Percentiles rank a stretch among this genome's conserved stretches.
Conservation (phyloP, 1,140 invertebrate species). For the Maconellicoccus hirsutus region DNA sequence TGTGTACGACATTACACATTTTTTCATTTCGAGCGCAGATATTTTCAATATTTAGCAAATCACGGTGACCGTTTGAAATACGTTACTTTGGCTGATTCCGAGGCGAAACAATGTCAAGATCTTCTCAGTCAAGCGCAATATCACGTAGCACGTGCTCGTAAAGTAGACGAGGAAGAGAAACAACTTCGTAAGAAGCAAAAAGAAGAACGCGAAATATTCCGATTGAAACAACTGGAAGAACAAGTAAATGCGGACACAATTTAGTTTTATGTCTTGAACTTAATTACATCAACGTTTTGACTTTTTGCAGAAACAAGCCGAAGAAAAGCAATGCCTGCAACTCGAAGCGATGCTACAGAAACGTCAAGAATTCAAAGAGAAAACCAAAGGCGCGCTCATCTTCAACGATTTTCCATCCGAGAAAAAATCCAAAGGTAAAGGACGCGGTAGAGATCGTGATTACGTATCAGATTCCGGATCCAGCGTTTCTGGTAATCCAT, state of each 20-base stretch:
- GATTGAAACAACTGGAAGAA: slow-evolving; percentile 52
- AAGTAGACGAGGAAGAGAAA: slow-evolving; percentile 87
- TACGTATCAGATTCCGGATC: slow-evolving; percentile 53
- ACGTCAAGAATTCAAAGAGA: slow-evolving; percentile 88
- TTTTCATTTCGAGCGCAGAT: slow-evolving; percentile 43
- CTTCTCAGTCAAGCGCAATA: slow-evolving; percentile 90
- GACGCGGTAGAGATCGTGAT: slow-evolving; percentile 44
- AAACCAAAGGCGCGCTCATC: slow-evolving; percentile 80
- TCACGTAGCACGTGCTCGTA: slow-evolving; percentile 80
- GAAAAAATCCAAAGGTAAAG: slow-evolving; percentile 39
- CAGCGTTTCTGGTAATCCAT: slow-evolving; percentile 17
- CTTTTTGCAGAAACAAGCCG: slow-evolving; percentile 36
- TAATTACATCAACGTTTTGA: too few relatives aligned
- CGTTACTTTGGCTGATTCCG: slow-evolving; percentile 63
- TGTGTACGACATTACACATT: too few relatives aligned
- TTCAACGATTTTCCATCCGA: slow-evolving; percentile 68
- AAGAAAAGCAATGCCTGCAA: slow-evolving; percentile 57
- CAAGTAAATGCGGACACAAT: too few relatives aligned
- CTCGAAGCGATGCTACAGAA: slow-evolving; percentile 76
- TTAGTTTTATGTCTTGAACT: too few relatives aligned
- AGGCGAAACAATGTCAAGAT: slow-evolving; percentile 88
- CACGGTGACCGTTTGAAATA: slow-evolving; percentile 73
- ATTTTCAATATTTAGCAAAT: slow-evolving; percentile 74
- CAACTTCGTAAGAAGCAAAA: slow-evolving; percentile 78
- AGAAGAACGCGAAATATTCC: slow-evolving; percentile 61